Conservation (phyloP, 2,888 invertebrate species). For the Pammene aurita region DNA sequence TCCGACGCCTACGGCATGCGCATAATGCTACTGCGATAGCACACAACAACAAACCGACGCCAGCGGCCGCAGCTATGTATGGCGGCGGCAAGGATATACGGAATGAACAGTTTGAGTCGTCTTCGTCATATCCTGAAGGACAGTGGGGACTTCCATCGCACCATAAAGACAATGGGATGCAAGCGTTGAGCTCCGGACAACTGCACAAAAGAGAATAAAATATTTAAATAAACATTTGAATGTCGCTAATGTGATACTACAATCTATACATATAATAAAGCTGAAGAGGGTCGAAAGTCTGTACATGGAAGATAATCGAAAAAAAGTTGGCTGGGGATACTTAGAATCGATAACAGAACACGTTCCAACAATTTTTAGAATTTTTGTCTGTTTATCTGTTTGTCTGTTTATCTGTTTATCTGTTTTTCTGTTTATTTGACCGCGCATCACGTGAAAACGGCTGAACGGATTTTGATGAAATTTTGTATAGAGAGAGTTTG, state of each 20-base stretch:
- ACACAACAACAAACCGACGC: conserved; percentile 83
- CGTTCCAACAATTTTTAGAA: too few species aligned
- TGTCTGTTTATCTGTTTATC: too few species aligned
- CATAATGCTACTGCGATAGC: conserved; percentile 84
- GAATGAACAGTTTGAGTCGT: conserved; percentile 89
- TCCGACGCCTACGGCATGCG: conserved; percentile 83
- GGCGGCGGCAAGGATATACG: conserved; percentile 86
- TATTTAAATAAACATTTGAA: conserved; percentile 14
- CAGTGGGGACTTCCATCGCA: conserved; percentile 91
- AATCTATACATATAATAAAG: too few species aligned
- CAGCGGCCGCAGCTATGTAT: conserved; percentile 86
- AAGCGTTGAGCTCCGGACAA: conserved; percentile 91
- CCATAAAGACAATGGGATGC: conserved; percentile 90
- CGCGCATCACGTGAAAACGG: too few species aligned
- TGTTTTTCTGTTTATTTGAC: too few species aligned
- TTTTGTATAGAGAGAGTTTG: too few species aligned
- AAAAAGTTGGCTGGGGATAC: too few species aligned
- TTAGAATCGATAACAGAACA: too few species aligned
- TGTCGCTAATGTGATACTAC: not conserved
- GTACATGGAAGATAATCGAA: too few species aligned
- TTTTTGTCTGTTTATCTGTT: too few species aligned
- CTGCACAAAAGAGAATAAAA: conserved; percentile 67
- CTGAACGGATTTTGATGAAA: too few species aligned
- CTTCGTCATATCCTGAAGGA: conserved; percentile 92
- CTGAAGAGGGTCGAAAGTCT: too few species aligned